phyloP scores from a whole-genome alignment of 53 echinoderm and acorn worm genomes.

The Pentamera pediparva region DNA sequence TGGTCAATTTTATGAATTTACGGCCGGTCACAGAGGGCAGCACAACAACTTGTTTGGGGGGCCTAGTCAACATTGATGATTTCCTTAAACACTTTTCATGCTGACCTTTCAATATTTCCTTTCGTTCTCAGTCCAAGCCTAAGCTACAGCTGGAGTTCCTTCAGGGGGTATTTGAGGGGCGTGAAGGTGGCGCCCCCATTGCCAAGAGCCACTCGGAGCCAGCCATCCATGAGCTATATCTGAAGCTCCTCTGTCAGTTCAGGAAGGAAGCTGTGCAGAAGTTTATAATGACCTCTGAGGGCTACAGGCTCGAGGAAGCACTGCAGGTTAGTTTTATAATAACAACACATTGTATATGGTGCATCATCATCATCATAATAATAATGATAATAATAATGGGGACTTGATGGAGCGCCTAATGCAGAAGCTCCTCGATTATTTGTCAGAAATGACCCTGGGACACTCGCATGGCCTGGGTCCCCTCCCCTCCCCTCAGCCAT shows the following conservation, averaged over 20 bases:
- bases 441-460: not conserved
- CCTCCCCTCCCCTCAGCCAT: too few species aligned
- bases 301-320: slow-evolving; percentile 87
- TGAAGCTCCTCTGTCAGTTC: slow-evolving; percentile 89
- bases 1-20: too few species aligned
- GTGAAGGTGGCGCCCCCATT: slow-evolving; percentile 55
- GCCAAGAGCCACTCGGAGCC: slow-evolving; percentile 79
- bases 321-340: slow-evolving; percentile 43
- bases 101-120: too few species aligned
- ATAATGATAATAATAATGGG: too few species aligned
- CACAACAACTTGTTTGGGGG: too few species aligned
- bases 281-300: slow-evolving; percentile 81
- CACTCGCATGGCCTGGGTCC: too few species aligned
- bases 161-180: slow-evolving; percentile 83
- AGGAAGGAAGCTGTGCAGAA: slow-evolving; percentile 53
- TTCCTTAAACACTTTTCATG: too few species aligned
- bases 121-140: slow-evolving; percentile 57
- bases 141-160: slow-evolving; percentile 81
- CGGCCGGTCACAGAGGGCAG: too few species aligned
- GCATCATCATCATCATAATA: too few species aligned
- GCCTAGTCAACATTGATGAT: too few species aligned
- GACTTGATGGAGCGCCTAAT: not conserved
- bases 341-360: not conserved
- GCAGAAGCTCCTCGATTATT: not conserved
- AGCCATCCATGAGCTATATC: slow-evolving; percentile 74